Evolutionary conservation across 2,797 vertebrate species (phyloP), one percentile per base, ranked within the genome.

Genomic region (Dermochelys coriacea): DNA sequence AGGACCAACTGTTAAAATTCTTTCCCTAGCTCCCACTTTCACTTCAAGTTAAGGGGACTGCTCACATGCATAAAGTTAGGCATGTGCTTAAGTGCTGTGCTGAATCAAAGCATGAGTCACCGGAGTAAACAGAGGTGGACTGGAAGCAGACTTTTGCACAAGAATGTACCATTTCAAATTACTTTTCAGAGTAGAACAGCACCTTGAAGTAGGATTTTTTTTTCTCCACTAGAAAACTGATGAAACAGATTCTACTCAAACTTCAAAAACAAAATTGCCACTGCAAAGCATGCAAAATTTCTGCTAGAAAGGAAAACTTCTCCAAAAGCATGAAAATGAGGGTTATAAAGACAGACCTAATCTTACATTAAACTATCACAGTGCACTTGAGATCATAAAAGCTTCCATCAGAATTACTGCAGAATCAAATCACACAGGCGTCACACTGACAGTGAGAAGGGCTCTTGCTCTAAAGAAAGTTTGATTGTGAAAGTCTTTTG

Each of bases 101-200:
- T 3, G 4, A 96, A 91, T 81, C 50, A 89, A 94, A 77, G 55
- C 78, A 87, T 85, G 84, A 95, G 91, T 92, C 90, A 85, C 83
- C 75, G 75, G 92, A 92, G 68, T 86, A 95, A 97, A 95, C 88
- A 96, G 92, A 94, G 90, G 83, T 83, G 95, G 92, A 85, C 75
- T 71, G 3, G 27, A 81, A 91, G 37, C 80, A 94, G 86, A 80
- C 50, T 80, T 52, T n/a, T 95, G 86, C 61, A 91, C 79, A 84
- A 96, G 68, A 47, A 95, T 84, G 88, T 96, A 82, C 85, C 0
- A 0, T 94, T 93, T 92, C 81, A 82, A 71, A 81, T 57, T 0
- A 80, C 68, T 87, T 94, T 91, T 90, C n/a, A 87, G 75, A 51
- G 29, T 19, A 91, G 78, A 93, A 91, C 90, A 74, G 80, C 11